A percentile compares a stretch with the other conserved stretches of the same genome.
Evolutionary conservation across 2,888 invertebrate genomes (phyloP).

Genomic region (Elysia crispata): DNA sequence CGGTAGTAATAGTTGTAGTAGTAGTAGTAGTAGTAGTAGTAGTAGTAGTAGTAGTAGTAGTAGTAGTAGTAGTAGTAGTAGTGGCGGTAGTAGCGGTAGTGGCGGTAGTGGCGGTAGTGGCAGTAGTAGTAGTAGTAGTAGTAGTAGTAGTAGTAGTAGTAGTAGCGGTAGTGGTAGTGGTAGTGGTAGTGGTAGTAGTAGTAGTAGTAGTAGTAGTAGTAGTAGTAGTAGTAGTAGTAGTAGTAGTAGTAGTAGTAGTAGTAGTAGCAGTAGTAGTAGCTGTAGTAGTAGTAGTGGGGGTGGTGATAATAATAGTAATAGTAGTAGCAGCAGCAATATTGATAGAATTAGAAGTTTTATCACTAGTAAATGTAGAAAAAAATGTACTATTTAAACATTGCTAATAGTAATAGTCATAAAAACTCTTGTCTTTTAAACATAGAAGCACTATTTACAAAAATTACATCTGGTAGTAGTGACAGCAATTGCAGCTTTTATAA

Average conservation of each 20-base stretch:
- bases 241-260: slow-evolving; percentile 30
- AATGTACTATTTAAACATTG: neutral
- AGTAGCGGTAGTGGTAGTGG: too few species aligned
- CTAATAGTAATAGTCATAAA: neutral
- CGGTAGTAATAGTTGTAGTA: too few species aligned
- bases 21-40: slow-evolving; percentile 9
- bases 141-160: slow-evolving; percentile 12
- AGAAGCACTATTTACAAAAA: too few species aligned
- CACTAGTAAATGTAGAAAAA: slow-evolving; percentile 15
- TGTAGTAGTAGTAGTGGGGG: slow-evolving; percentile 22
- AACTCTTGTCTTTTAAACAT: too few species aligned
- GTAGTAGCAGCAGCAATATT: slow-evolving; percentile 27
- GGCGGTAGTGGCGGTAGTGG: neutral
- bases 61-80: slow-evolving; percentile 12
- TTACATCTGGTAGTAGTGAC: too few species aligned
- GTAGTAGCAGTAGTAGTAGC: slow-evolving; percentile 31
- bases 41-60: slow-evolving; percentile 4
- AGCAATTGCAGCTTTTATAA: too few species aligned
- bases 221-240: slow-evolving; percentile 30
- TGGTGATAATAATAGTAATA: slow-evolving; percentile 11
- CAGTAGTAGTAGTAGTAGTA: slow-evolving; percentile 10
- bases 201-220: slow-evolving; percentile 34
- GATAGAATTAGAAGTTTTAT: slow-evolving; percentile 22
- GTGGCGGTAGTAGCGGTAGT: neutral
- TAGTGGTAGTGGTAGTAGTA: too few species aligned